Conservation (phyloP, 1,140 invertebrate species). For the Drosophila willistoni region DNA sequence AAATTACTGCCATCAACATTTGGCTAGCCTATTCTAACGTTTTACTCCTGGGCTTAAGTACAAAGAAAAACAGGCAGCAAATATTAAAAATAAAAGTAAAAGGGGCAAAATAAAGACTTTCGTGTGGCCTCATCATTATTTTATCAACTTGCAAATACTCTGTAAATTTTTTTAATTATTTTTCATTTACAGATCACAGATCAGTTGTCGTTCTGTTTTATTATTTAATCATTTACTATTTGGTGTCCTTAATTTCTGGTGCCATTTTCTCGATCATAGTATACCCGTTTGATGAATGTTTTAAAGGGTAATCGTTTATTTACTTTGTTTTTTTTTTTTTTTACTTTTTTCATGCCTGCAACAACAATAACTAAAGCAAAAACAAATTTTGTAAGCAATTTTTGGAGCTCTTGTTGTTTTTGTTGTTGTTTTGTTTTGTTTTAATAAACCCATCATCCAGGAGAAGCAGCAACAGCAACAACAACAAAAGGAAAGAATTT, state of each 20-base stretch:
- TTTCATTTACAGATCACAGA: too few relatives aligned
- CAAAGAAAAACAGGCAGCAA: conserved; percentile 30
- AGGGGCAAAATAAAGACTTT: too few relatives aligned
- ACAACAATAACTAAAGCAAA: background rate
- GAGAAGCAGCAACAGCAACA: background rate
- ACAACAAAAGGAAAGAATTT: conserved; percentile 4
- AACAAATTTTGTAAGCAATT: conserved; percentile 32
- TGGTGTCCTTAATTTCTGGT: too few relatives aligned
- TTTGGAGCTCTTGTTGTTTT: background rate
- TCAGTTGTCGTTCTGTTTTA: too few relatives aligned
- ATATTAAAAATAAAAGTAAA: too few relatives aligned
- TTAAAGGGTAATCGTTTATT: too few relatives aligned
- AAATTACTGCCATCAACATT: conserved; percentile 9
- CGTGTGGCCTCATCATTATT: too few relatives aligned
- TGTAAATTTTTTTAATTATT: too few relatives aligned
- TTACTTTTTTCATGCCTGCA: background rate
- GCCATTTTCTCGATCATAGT: too few relatives aligned
- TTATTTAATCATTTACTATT: too few relatives aligned
- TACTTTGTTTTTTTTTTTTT: too few relatives aligned
- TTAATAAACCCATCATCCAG: conserved; percentile 38
- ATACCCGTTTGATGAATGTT: too few relatives aligned
- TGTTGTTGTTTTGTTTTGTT: conserved; percentile 24
- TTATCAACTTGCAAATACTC: background rate
- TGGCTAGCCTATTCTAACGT: background rate
- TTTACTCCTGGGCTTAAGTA: conserved; percentile 10